Base-by-base conservation (phyloP, 1,140 invertebrate genomes). In the Radopholus similis region DNA sequence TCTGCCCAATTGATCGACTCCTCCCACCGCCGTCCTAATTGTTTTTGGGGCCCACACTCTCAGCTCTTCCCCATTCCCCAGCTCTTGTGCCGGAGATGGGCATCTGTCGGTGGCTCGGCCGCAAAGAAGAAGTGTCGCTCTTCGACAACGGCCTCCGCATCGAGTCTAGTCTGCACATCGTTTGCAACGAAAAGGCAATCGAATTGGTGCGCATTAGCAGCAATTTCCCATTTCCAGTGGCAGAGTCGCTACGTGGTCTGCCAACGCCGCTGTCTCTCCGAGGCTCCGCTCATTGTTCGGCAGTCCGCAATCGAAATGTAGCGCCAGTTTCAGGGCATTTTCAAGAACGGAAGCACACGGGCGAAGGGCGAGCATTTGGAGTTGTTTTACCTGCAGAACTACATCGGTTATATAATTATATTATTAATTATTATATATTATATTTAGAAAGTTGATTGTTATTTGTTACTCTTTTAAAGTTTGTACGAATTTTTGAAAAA, bases 321-420 rank as follows among this genome's bases (percentile, higher is more conserved):
- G 30, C 15, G 5, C 4, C 4, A 21, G 21, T 4, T 26, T 62
- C n/a, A 62, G 59, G 71, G 71, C 15, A 55, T 72, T 26, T 72
- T 72, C 65, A 72, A 72, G 44, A 72, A 72, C 26, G 71, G 72
- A 32, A 62, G 59, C n/a, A 34, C 44, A 18, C 71, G 71, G 21
- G 71, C 73, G 40, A 57, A 58, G 37, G 72, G 71, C 9, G 51
- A 75, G 9, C 71, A 72, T 60, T 30, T 75, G 15, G 71, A 72
- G n/a, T 51, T 72, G n/a, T 72, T 72, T 47, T 72, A 72, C 38
- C 26, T 72, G 1, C 71, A 72, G 11, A 72, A 72, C 60, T 72
- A 72, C 35, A 72, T 72, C 44, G 71, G 71, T 30, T n/a, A n/a
- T n/a, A n/a, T n/a, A n/a, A n/a, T n/a, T n/a, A n/a, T n/a, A n/a